A percentile compares a stretch with the other conserved stretches of the same genome.
phyloP scores from a whole-genome alignment of 2,888 invertebrate genomes.

The Plebejus argus region DNA sequence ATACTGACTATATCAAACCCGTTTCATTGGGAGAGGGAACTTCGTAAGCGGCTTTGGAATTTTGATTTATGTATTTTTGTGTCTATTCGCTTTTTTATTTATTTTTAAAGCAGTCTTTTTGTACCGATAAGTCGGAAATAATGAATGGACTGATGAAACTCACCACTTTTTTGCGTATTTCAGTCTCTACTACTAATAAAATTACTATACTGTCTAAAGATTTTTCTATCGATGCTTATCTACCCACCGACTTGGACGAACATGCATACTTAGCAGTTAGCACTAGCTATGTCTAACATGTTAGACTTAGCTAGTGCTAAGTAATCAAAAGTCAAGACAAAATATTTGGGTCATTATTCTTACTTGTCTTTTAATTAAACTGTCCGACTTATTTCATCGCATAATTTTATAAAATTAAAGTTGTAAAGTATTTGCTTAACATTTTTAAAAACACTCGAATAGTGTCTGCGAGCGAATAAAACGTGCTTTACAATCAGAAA shows the following conservation, averaged over 20 bases:
- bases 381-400: background rate
- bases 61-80: slow-evolving; percentile 25
- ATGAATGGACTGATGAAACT: background rate
- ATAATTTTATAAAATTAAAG: background rate
- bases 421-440: slow-evolving; percentile 12
- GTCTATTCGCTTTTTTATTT: background rate
- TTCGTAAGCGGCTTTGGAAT: slow-evolving; percentile 30
- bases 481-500: slow-evolving; percentile 21
- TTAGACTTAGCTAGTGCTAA: too few species aligned
- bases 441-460: slow-evolving; percentile 19
- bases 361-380: background rate
- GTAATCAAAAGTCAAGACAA: background rate
- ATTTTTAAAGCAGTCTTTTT: background rate
- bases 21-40: slow-evolving; percentile 22
- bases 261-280: too few species aligned
- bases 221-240: background rate
- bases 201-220: background rate
- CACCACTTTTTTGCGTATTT: too few species aligned
- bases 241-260: too few species aligned
- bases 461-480: slow-evolving; percentile 30
- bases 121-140: background rate
- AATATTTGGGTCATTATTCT: background rate
- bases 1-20: slow-evolving; percentile 21
- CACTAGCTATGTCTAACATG: too few species aligned
- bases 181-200: too few species aligned